phyloP scores from a whole-genome alignment of 2,797 vertebrate species.

The Syngnathus acus region DNA sequence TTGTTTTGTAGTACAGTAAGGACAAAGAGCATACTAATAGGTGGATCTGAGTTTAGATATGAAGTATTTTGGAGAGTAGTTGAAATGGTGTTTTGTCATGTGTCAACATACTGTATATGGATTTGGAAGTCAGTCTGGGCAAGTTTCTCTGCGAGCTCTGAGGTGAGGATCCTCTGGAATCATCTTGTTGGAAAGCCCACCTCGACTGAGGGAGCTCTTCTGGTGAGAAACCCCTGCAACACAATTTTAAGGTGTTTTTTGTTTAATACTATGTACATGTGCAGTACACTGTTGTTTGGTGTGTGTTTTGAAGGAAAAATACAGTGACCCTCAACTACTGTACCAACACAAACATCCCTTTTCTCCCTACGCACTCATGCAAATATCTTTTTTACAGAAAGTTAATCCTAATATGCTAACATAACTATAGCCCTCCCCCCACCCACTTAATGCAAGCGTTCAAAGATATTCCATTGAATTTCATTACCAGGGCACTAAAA shows the following conservation, averaged over 20 bases:
- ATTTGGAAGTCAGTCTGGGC: constrained; percentile 76
- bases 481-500: too few relatives aligned
- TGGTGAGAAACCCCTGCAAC: constrained; percentile 35
- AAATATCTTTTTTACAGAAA: not conserved
- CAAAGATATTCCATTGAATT: not conserved
- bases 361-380: not conserved
- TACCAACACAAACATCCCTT: not conserved
- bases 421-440: not conserved
- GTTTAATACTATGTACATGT: not conserved
- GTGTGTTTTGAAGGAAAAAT: not conserved
- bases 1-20: not conserved
- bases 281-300: not conserved
- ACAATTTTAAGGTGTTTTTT: not conserved
- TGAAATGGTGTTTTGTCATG: not conserved
- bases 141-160: constrained; percentile 41
- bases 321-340: not conserved
- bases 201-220: constrained; percentile 39
- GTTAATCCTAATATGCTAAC: not conserved
- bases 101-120: constrained; percentile 81
- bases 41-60: too few relatives aligned
- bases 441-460: not conserved
- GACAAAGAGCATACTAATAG: not conserved
- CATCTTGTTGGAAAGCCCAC: constrained; percentile 38
- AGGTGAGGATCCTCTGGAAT: constrained; percentile 20
- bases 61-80: not conserved